Conservation (phyloP, 2,113 vertebrate species). For the Orthochromis malagaraziensis region DNA sequence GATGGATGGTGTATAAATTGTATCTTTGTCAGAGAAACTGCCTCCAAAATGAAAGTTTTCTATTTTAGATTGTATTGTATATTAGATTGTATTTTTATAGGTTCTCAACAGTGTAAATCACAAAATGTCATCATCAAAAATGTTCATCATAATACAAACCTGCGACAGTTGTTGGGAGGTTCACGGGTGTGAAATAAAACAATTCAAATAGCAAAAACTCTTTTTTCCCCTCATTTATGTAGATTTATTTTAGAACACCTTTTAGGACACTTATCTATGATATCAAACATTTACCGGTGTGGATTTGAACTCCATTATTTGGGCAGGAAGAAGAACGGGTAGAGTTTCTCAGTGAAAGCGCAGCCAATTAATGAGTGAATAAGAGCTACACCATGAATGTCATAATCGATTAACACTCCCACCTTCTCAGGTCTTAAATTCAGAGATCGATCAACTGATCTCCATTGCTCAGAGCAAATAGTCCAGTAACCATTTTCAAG, state of each 20-base stretch:
- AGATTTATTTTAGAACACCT: neutral
- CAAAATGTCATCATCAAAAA: neutral
- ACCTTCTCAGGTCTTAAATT: neutral
- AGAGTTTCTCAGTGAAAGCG: neutral
- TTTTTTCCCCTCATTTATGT: neutral
- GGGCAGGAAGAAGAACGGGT: neutral
- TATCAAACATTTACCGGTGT: neutral
- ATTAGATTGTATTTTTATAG: neutral
- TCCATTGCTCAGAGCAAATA: neutral
- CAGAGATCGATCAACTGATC: neutral
- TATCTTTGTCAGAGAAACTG: neutral
- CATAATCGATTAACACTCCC: neutral
- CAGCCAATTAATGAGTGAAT: neutral
- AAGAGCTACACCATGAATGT: neutral
- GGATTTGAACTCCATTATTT: neutral
- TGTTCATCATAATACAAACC: neutral
- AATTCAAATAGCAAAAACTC: neutral
- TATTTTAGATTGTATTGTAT: neutral
- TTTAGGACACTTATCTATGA: neutral
- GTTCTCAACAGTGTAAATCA: neutral
- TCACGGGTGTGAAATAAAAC: neutral
- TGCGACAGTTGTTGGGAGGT: neutral
- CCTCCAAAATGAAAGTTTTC: neutral
- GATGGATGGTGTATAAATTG: neutral
- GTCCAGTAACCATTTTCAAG: neutral